Evolutionary conservation across 1,140 invertebrate species (phyloP).

Genomic region (Oedothorax gibbosus): DNA sequence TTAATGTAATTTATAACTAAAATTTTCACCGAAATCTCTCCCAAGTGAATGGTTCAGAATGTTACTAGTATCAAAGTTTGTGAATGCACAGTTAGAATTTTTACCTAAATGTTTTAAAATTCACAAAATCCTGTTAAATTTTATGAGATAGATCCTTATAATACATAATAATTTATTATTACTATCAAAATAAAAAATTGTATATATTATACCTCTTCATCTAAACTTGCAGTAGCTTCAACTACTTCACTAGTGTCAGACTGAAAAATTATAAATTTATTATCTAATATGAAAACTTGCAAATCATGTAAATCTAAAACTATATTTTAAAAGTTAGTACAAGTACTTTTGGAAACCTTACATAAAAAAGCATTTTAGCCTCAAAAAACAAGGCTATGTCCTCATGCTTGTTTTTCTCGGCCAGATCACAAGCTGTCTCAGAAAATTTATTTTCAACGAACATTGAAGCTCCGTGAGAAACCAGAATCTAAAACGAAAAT

Average conservation of each 20-base stretch:
- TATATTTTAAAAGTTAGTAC: not conserved
- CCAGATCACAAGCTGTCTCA: conserved; percentile 77
- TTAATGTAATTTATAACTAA: too few relatives aligned
- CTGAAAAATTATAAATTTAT: not conserved
- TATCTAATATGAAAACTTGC: not conserved
- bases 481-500: conserved; percentile 69
- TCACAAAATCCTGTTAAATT: too few relatives aligned
- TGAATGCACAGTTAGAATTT: too few relatives aligned
- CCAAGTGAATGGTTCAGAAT: too few relatives aligned
- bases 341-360: conserved; percentile 34
- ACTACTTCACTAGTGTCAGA: not conserved
- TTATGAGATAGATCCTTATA: too few relatives aligned
- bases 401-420: conserved; percentile 73
- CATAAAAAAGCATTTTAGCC: conserved; percentile 79
- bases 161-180: too few relatives aligned
- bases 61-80: too few relatives aligned
- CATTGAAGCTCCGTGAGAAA: conserved; percentile 74
- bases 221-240: not conserved
- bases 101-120: too few relatives aligned
- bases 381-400: conserved; percentile 77
- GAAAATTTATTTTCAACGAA: conserved; percentile 76
- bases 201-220: conserved; percentile 14
- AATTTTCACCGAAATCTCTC: too few relatives aligned
- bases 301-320: not conserved
- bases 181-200: not conserved